Evolutionary conservation across 1,140 invertebrate genomes (phyloP).

Genomic region (Nylanderia fulva): DNA sequence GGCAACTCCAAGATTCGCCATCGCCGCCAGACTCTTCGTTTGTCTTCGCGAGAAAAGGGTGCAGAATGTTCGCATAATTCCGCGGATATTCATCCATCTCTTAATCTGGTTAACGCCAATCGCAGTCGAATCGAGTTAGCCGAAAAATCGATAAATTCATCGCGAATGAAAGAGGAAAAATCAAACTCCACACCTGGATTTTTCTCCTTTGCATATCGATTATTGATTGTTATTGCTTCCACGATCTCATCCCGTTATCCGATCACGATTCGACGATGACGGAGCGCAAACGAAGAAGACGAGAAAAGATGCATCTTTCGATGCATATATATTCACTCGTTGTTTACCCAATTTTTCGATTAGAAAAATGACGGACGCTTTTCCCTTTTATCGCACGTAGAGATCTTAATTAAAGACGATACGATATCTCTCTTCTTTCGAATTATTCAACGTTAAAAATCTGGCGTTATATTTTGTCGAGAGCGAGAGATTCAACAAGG

Average conservation of each 20-base stretch:
- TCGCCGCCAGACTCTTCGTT: neutral
- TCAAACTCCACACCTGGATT: conserved; percentile 11
- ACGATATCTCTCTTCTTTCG: conserved; percentile 58
- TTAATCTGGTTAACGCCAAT: conserved; percentile 63
- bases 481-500: neutral
- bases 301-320: neutral
- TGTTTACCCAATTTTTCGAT: conserved; percentile 14
- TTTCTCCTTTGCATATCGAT: conserved; percentile 36
- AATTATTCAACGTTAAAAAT: conserved; percentile 47
- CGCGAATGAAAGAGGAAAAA: conserved; percentile 34
- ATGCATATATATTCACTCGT: neutral
- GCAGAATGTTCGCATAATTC: conserved; percentile 21
- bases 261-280: neutral
- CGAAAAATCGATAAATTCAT: conserved; percentile 37
- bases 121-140: conserved; percentile 46
- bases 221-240: conserved; percentile 50
- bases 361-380: conserved; percentile 53
- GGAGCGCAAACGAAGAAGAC: neutral
- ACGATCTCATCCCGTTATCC: conserved; percentile 8
- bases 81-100: conserved; percentile 27
- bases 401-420: conserved; percentile 67
- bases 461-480: neutral
- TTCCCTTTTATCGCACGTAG: conserved; percentile 59
- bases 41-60: neutral
- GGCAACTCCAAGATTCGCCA: neutral